Evolutionary conservation across 2,797 vertebrate species (phyloP), one percentile per base, ranked within the genome.

Genomic region (Crenuchus spilurus): DNA sequence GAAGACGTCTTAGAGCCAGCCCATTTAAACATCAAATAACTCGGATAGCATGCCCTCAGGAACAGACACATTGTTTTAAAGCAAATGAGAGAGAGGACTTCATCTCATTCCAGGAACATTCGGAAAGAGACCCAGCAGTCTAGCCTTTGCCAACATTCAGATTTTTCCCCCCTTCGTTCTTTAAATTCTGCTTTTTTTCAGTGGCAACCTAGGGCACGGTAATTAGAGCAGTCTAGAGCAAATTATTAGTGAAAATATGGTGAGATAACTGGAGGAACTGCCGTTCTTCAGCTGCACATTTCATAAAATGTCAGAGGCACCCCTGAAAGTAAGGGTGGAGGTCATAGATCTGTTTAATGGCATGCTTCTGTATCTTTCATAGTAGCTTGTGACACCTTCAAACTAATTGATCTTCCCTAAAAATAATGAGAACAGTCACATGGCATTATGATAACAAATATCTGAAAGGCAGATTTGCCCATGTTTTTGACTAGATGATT

Each of bases 1-100:
- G 81, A 84, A 88, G 83, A 90, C 82, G 72, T 85, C 84, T 82
- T 82, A 80, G 83, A 79, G 83, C 83, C 82, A 22, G 57, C 52
- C 66, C 88, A 90, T 90, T 88, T 88, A 89, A 87, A 83, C 82
- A 81, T 92, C 85, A 88, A 88, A 87, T 84, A 83, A 84, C 77
- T 79, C 82, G 82, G 85, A 80, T 87, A 81, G 77, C 75, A 84
- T 83, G 83, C 87, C 87, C 81, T 75, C 69, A 80, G 85, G 85
- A 91, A 88, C 86, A 84, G 74, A 79, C 75, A 71, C 82, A 87
- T 82, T 87, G 85, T 89, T 85, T 85, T 84, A 81, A 80, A 81
- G 80, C 81, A 84, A 83, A 70, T 69, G 82, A 86, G 44, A 87
- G 70, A 77, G 61, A 75, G 54, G 67, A 73, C 52, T 79, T 80